phyloP scores from a whole-genome alignment of 1,140 invertebrate genomes.

The Bombyx mandarina region DNA sequence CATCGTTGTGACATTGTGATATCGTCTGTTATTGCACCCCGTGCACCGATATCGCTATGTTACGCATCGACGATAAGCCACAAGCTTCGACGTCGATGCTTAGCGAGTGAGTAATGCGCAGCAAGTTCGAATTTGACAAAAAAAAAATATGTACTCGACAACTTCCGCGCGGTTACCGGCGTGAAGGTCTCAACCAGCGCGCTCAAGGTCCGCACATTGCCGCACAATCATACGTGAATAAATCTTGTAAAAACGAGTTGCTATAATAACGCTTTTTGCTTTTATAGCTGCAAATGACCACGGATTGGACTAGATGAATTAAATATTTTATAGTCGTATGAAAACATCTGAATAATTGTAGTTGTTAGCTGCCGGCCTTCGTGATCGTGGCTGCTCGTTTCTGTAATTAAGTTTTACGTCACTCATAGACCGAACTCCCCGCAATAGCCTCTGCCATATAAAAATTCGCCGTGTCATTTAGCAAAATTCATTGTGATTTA shows the following conservation, averaged over 20 bases:
- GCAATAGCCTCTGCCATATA: conserved; percentile 53
- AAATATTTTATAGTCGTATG: conserved; percentile 42
- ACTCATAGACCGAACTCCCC: conserved; percentile 55
- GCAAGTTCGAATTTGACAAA: conserved; percentile 65
- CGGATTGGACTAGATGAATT: conserved; percentile 36
- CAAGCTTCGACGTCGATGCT: conserved; percentile 40
- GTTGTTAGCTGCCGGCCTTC: conserved; percentile 52
- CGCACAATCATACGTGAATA: conserved; percentile 61
- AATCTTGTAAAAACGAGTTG: conserved; percentile 55
- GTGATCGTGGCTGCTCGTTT: conserved; percentile 46
- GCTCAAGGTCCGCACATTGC: conserved; percentile 58
- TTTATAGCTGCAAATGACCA: conserved; percentile 35
- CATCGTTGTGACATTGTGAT: conserved; percentile 61
- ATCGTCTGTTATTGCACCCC: conserved; percentile 55
- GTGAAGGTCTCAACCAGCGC: conserved; percentile 60
- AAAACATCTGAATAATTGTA: conserved; percentile 58
- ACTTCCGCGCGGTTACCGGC: conserved; percentile 68
- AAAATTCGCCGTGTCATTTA: conserved; percentile 52
- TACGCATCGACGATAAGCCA: conserved; percentile 42
- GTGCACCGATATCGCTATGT: conserved; percentile 41
- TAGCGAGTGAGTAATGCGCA: conserved; percentile 62
- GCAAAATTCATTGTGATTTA: conserved; percentile 25
- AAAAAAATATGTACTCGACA: conserved; percentile 46
- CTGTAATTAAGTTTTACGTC: conserved; percentile 68
- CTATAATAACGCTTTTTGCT: conserved; percentile 45